Evolutionary conservation across 2,797 vertebrate species (phyloP).

Genomic region (Acanthornis magna): DNA sequence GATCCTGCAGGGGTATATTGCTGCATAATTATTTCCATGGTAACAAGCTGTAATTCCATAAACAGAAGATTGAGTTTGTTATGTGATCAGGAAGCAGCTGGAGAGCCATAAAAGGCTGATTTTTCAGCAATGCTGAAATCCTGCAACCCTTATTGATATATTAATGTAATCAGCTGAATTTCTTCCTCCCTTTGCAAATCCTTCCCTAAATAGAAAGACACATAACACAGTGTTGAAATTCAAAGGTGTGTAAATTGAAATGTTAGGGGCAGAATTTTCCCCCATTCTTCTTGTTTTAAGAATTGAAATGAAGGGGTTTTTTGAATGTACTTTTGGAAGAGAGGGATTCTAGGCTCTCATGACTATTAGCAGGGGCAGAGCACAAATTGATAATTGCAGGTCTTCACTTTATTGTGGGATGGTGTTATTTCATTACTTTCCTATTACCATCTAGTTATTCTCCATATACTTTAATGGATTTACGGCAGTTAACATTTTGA

Average conservation of each 20-base stretch:
- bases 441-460: neutral
- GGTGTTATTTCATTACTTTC: neutral
- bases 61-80: constrained; percentile 56
- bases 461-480: neutral
- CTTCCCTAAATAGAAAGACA: neutral
- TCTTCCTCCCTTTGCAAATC: neutral
- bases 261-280: neutral
- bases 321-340: neutral
- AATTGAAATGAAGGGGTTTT: neutral
- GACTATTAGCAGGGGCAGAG: neutral
- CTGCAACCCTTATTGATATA: neutral
- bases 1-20: constrained; percentile 50
- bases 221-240: neutral
- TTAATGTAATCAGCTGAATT: neutral
- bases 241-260: neutral
- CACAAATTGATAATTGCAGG: neutral
- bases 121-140: constrained; percentile 31
- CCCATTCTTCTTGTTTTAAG: neutral
- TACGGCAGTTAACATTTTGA: neutral
- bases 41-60: constrained; percentile 60
- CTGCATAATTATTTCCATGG: constrained; percentile 67
- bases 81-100: constrained; percentile 55
- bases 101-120: constrained; percentile 28
- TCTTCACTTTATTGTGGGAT: neutral
- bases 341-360: neutral